These are phyloP conservation scores for Dallia pectoralis DNA, from an alignment of 2,797 vertebrate genomes.

Conservation along the genomic window DNA sequence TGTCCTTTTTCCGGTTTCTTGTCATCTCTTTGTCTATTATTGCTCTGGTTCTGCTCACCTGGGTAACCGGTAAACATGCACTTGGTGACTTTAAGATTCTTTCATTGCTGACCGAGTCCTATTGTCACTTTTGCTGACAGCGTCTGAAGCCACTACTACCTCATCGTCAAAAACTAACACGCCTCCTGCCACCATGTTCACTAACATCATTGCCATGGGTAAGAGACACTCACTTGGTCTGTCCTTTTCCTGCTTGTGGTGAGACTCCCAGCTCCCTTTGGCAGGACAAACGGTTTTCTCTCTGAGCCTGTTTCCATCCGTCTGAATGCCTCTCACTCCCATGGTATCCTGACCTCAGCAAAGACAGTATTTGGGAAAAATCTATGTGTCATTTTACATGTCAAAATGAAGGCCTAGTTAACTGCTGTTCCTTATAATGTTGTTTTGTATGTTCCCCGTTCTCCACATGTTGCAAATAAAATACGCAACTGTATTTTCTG, in stretches of 20 bases:
- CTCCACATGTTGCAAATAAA: too few species aligned
- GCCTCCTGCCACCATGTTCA: constrained; percentile 27
- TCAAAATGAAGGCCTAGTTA: constrained; percentile 2
- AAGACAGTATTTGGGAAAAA: neutral
- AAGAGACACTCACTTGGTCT: constrained; percentile 27
- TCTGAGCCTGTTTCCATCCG: neutral
- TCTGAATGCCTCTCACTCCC: neutral
- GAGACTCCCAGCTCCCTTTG: neutral
- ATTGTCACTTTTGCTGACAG: constrained; percentile 16
- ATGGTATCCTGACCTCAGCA: neutral
- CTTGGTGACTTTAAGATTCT: neutral
- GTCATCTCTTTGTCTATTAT: neutral
- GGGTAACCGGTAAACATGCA: neutral
- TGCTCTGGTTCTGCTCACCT: neutral
- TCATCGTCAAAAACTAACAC: constrained; percentile 40
- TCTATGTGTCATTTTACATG: neutral
- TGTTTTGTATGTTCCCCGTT: neutral
- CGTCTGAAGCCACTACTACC: constrained; percentile 20
- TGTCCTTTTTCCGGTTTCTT: neutral
- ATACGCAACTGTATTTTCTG: too few species aligned
- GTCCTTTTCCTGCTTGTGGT: neutral
- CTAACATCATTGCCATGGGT: constrained; percentile 31
- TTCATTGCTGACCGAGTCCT: constrained; percentile 18
- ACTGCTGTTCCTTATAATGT: constrained; percentile 1
- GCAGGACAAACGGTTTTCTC: neutral